Evolutionary conservation across 1,140 invertebrate genomes (phyloP), one percentile per base, ranked within the genome.

Genomic region (Mactra quadrangularis): DNA sequence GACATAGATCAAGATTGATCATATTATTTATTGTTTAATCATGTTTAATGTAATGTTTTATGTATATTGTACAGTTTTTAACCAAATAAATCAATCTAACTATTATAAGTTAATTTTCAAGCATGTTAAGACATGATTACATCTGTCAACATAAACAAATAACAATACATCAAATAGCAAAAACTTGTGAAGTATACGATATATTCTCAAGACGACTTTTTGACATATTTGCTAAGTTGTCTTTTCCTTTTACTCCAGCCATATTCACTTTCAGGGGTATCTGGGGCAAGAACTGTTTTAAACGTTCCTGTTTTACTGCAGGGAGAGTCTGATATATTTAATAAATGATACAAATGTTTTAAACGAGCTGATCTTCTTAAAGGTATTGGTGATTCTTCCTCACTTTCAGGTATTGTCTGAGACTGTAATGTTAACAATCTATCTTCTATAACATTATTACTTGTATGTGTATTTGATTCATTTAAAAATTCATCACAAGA

Each of bases 211-310:
- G 25, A 22, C 19, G 52, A 47, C 45, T 68, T 50, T 41, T 68
- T 68, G 6, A 76, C 11, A 35, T 76, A 62, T 33, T 33, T 64
- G 19, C 27, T 82, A 13, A 74, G 31, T 38, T 75, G 68, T 74
- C 79, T 55, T 52, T 82, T 74, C 27, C 79, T n/a, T 41, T 50
- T 64, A 27, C 68, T 60, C 70, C 70, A 74, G 50, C 70, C 79
- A 75, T 74, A 74, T 55, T 82, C 79, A 53, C 45, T 41, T 53
- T 82, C 79, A 19, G 79, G 79, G 19, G 79, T 82, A 53, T 82
- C 66, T 38, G 70, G 59, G n/a, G 60, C 79, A 22, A 82, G 47
- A 22, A 82, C 41, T 62, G 11, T 38, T 17, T 19, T 38, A 15
- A 15, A 0, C 25, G 4, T 9, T 47, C n/a, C 19, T 15, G 22